Percentiles rank a stretch among this genome's conserved stretches.
phyloP scores from a whole-genome alignment of 2,888 invertebrate genomes.

The Plebejus melissa region DNA sequence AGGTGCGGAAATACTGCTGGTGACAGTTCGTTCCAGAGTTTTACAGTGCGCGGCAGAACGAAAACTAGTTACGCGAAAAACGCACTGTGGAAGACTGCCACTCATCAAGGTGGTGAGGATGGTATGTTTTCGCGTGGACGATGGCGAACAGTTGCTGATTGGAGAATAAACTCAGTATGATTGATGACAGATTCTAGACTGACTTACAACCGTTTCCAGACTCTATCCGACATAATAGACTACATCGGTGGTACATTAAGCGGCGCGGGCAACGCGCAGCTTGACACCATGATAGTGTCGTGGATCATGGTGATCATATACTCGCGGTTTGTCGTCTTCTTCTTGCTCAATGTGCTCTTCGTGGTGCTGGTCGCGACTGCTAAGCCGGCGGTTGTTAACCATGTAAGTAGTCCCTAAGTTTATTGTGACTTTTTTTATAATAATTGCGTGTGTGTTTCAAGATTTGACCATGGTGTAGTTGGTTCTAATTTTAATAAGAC shows the following conservation, averaged over 20 bases:
- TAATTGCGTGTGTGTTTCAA: too few relatives aligned
- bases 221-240: slow-evolving; percentile 52
- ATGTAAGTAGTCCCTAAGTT: slow-evolving; percentile 4
- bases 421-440: too few relatives aligned
- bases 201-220: slow-evolving; percentile 43
- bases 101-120: too few relatives aligned
- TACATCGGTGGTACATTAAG: slow-evolving; percentile 54
- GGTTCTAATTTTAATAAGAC: too few relatives aligned
- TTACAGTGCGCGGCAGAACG: too few relatives aligned
- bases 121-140: too few relatives aligned
- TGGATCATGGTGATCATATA: slow-evolving; percentile 69
- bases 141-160: too few relatives aligned
- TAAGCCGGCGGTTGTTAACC: slow-evolving; percentile 36
- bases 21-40: too few relatives aligned
- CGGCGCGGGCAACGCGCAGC: slow-evolving; percentile 46
- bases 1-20: too few relatives aligned
- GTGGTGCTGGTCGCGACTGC: slow-evolving; percentile 52
- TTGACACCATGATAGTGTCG: slow-evolving; percentile 55
- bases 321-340: slow-evolving; percentile 64
- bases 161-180: background rate
- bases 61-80: too few relatives aligned
- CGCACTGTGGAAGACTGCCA: too few relatives aligned
- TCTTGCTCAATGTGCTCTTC: slow-evolving; percentile 65
- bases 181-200: background rate
- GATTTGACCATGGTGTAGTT: too few relatives aligned